Percentiles rank a stretch among this genome's conserved stretches.
Conservation (phyloP, 2,888 invertebrate genomes). For the Alloplasta piceator region DNA sequence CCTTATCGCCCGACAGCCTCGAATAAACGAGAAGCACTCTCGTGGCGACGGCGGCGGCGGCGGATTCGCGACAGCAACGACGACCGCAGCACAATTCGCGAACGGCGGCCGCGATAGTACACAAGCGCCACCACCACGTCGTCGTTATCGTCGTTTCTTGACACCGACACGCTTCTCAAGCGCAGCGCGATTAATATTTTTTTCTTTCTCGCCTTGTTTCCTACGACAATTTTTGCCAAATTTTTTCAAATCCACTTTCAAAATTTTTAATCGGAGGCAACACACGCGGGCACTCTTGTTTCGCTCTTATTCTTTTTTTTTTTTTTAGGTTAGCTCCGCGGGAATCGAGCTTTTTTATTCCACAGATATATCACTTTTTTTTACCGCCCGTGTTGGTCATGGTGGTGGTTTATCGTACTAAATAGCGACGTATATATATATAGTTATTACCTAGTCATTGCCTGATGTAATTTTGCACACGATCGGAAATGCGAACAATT, state of each 20-base stretch:
- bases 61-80: conserved; percentile 51
- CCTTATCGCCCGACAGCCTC: conserved; percentile 42
- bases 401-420: conserved; percentile 48
- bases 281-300: neutral
- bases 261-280: too few relatives aligned
- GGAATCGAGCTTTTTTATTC: too few relatives aligned
- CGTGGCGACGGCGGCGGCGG: neutral
- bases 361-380: too few relatives aligned
- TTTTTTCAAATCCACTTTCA: neutral
- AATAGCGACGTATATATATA: conserved; percentile 35
- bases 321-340: conserved; percentile 7
- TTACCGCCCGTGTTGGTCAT: conserved; percentile 27
- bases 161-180: conserved; percentile 57
- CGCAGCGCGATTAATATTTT: conserved; percentile 16
- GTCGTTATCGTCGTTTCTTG: conserved; percentile 58
- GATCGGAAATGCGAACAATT: conserved; percentile 42
- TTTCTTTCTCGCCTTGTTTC: conserved; percentile 2
- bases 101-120: conserved; percentile 19
- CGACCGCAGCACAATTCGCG: neutral
- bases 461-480: conserved; percentile 53
- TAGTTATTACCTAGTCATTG: conserved; percentile 22
- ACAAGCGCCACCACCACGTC: conserved; percentile 43
- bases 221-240: conserved; percentile 17
- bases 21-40: conserved; percentile 48
- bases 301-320: conserved; percentile 15